phyloP scores from a whole-genome alignment of 2,888 invertebrate genomes.

The Lobophora halterata region DNA sequence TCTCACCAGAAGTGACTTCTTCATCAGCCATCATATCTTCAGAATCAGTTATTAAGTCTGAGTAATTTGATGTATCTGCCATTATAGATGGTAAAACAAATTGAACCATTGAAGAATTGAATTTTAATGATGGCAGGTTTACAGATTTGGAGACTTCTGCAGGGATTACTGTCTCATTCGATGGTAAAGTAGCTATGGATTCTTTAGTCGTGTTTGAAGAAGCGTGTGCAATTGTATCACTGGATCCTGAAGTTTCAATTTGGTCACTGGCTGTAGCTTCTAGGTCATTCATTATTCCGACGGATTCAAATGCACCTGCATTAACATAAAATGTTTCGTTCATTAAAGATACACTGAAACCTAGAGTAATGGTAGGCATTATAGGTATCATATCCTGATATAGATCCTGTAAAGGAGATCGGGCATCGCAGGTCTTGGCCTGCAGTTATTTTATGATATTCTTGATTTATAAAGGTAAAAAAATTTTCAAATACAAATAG shows the following conservation, averaged over 20 bases:
- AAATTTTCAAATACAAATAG: too few species aligned
- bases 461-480: too few species aligned
- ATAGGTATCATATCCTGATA: too few species aligned
- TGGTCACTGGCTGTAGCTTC: constrained; percentile 1
- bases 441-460: too few species aligned
- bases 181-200: constrained; percentile 12
- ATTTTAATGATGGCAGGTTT: constrained; percentile 31
- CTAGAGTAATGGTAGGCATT: too few species aligned
- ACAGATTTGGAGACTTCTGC: not conserved
- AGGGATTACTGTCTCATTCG: constrained; percentile 8
- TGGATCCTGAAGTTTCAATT: constrained; percentile 7
- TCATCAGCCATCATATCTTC: constrained; percentile 16
- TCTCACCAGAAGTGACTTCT: constrained; percentile 18
- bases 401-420: too few species aligned
- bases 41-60: constrained; percentile 22
- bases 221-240: constrained; percentile 16
- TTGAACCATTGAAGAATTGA: constrained; percentile 46
- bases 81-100: constrained; percentile 45
- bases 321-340: not conserved
- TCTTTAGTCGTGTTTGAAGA: constrained; percentile 17
- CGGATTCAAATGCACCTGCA: constrained; percentile 29
- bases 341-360: too few species aligned
- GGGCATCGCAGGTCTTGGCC: too few species aligned
- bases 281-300: constrained; percentile 5
- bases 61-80: constrained; percentile 36